These are phyloP conservation scores for Squalus acanthias DNA, from an alignment of 2,797 vertebrate species.

Conservation along the genomic window DNA sequence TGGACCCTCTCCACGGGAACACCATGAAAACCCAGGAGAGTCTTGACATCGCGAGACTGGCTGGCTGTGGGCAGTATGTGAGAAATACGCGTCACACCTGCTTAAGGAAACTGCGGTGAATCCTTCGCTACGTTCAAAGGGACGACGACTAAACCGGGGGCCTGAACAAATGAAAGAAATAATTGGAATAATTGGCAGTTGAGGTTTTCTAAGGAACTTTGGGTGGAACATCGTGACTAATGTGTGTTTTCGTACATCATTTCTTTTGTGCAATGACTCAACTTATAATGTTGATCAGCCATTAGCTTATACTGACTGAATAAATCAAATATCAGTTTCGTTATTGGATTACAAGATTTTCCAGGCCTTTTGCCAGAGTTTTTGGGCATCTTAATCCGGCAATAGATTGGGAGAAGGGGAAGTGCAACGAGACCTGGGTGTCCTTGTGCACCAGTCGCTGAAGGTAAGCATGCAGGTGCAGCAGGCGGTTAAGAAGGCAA, in stretches of 20 bases:
- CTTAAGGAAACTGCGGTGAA: not conserved
- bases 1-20: not conserved
- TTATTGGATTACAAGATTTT: not conserved
- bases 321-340: not conserved
- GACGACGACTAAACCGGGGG: not conserved
- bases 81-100: not conserved
- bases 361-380: not conserved
- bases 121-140: not conserved
- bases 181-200: not conserved
- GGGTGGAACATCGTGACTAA: not conserved
- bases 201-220: not conserved
- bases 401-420: no score
- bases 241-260: no score
- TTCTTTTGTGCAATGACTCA: not conserved
- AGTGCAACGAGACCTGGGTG: no score
- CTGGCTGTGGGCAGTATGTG: not conserved
- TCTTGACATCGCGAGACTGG: not conserved
- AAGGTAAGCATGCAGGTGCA: no score
- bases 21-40: no score
- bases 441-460: no score
- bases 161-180: not conserved
- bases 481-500: no score
- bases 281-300: not conserved
- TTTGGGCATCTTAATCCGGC: no score
- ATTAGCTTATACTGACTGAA: not conserved